Evolutionary conservation across 2,113 vertebrate species (phyloP).

Genomic region (Sebastes fasciatus): DNA sequence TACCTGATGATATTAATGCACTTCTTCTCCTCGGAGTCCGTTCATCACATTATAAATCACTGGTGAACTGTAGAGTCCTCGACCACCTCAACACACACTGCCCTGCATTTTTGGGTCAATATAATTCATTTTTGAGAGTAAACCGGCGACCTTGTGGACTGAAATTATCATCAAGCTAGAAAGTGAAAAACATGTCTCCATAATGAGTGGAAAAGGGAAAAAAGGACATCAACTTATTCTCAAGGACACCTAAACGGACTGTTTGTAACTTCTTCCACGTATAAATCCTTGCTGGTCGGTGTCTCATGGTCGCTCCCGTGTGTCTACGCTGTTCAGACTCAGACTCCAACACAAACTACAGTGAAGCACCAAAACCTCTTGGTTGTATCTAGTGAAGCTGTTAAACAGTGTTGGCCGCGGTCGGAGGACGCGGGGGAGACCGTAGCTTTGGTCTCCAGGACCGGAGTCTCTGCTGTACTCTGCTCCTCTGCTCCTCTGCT

Average conservation of each 20-base stretch:
- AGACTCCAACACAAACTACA: too few relatives aligned
- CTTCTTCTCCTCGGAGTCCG: not conserved
- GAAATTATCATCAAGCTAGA: constrained; percentile 18
- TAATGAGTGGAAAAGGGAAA: not conserved
- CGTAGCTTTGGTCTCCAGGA: too few relatives aligned
- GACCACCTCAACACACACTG: not conserved
- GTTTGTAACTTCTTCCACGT: too few relatives aligned
- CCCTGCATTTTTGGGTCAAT: constrained; percentile 12
- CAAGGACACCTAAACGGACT: constrained; percentile 12
- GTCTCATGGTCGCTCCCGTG: too few relatives aligned
- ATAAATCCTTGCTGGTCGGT: too few relatives aligned
- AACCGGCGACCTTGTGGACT: not conserved
- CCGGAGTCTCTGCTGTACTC: too few relatives aligned
- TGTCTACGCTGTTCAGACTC: too few relatives aligned
- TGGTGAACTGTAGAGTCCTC: constrained; percentile 3
- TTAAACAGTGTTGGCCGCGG: too few relatives aligned
- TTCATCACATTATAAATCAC: constrained; percentile 36
- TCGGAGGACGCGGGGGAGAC: too few relatives aligned
- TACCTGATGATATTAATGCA: not conserved
- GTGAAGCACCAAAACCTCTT: too few relatives aligned
- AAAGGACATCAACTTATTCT: not conserved
- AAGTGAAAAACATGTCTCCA: not conserved
- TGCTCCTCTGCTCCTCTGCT: too few relatives aligned
- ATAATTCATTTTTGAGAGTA: constrained; percentile 15
- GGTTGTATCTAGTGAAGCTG: too few relatives aligned